Percentiles rank a stretch among this genome's conserved stretches.
Evolutionary conservation across 2,797 vertebrate species (phyloP).

Genomic region (Remorina albescens): DNA sequence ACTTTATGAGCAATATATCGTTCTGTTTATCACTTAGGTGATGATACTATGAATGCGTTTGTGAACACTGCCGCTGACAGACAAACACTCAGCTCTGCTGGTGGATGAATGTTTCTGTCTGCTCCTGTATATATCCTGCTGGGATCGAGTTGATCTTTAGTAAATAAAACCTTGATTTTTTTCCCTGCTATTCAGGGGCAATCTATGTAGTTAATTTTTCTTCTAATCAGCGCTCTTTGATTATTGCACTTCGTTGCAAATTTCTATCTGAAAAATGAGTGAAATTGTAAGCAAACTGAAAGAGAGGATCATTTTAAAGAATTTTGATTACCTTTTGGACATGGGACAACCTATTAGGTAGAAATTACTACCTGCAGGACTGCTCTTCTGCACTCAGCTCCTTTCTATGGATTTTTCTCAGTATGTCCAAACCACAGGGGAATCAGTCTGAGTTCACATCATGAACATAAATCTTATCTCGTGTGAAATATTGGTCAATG

Average conservation of each 20-base stretch:
- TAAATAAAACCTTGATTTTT: not conserved
- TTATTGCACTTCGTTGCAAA: conserved; percentile 23
- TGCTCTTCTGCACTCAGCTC: not conserved
- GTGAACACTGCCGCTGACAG: conserved; percentile 23
- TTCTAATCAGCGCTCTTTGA: conserved; percentile 2
- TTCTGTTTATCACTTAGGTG: conserved; percentile 61
- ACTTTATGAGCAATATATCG: conserved; percentile 85
- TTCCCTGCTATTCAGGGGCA: not conserved
- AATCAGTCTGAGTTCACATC: conserved; percentile 11
- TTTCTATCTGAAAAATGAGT: not conserved
- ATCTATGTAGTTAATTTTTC: not conserved
- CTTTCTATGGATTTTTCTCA: conserved; percentile 32
- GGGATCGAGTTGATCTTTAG: not conserved
- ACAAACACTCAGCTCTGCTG: conserved; percentile 14
- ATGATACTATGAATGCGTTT: conserved; percentile 47
- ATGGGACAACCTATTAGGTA: not conserved
- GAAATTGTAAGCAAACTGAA: not conserved
- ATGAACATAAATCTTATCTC: conserved; percentile 27
- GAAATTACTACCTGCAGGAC: not conserved
- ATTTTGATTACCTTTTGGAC: not conserved
- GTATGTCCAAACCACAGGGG: conserved; percentile 20
- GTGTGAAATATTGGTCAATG: conserved; percentile 51
- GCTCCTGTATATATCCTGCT: conserved; percentile 9
- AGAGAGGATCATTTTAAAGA: conserved; percentile 2
- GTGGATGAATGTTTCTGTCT: conserved; percentile 19